Percentiles rank a stretch among this genome's conserved stretches.
Evolutionary conservation across 2,113 vertebrate genomes (phyloP).

Genomic region (Coptodon rendalli): DNA sequence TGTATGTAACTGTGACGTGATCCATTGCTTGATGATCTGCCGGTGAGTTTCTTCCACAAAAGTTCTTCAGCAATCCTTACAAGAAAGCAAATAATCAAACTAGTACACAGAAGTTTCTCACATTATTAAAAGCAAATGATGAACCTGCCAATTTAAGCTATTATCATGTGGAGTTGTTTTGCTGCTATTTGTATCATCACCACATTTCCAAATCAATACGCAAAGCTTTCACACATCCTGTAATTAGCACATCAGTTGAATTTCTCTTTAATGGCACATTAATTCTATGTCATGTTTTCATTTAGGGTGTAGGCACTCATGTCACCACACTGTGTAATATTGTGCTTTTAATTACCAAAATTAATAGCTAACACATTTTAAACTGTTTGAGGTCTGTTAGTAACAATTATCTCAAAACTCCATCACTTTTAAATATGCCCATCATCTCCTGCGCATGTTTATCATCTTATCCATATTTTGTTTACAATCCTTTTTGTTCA

Average conservation of each 20-base stretch:
- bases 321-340: not conserved
- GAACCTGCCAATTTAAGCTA: not conserved
- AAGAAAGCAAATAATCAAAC: not conserved
- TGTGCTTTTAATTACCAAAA: not conserved
- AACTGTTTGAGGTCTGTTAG: not conserved
- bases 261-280: not conserved
- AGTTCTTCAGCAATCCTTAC: not conserved
- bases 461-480: not conserved
- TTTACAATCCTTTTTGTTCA: not conserved
- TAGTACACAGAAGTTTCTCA: not conserved
- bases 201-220: not conserved
- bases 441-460: not conserved
- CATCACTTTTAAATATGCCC: not conserved
- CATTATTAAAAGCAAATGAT: not conserved
- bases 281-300: not conserved
- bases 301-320: not conserved
- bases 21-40: not conserved
- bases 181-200: not conserved
- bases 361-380: not conserved
- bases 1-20: not conserved
- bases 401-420: not conserved
- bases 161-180: not conserved
- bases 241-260: not conserved
- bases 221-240: not conserved
- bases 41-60: not conserved